phyloP scores from a whole-genome alignment of 1,140 invertebrate species.

The Sitobion miscanthi region DNA sequence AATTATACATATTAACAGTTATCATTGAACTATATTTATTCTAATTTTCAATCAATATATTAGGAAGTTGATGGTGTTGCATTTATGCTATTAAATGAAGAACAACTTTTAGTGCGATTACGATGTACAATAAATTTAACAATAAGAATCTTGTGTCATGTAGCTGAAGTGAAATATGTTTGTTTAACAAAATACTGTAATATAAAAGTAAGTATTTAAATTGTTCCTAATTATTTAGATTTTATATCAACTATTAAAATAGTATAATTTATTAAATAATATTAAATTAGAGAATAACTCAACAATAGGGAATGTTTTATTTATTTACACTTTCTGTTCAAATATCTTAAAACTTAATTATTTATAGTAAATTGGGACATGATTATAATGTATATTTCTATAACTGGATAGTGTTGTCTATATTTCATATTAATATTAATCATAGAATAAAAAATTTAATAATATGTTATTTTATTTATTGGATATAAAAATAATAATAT shows the following conservation, averaged over 20 bases:
- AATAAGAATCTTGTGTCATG: constrained; percentile 38
- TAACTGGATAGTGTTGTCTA: neutral
- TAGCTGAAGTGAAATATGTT: constrained; percentile 21
- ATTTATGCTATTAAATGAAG: constrained; percentile 47
- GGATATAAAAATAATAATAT: too few species aligned
- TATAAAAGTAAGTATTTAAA: neutral
- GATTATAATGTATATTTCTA: too few species aligned
- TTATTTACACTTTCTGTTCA: too few species aligned
- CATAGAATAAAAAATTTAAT: neutral
- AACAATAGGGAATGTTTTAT: too few species aligned
- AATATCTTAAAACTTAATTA: neutral
- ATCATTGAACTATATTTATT: neutral
- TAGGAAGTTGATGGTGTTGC: constrained; percentile 43
- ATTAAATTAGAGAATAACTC: too few species aligned
- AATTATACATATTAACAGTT: neutral
- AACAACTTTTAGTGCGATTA: neutral
- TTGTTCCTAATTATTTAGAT: neutral
- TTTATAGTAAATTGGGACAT: too few species aligned
- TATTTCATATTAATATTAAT: neutral
- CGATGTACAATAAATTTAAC: constrained; percentile 16
- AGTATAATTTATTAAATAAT: too few species aligned
- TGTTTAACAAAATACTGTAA: constrained; percentile 19
- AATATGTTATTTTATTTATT: too few species aligned
- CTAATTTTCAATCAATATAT: neutral
- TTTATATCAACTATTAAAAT: neutral